These are phyloP conservation scores for Eulemur macaco DNA, from an alignment of 2,113 vertebrate species.

Conservation along the genomic window DNA sequence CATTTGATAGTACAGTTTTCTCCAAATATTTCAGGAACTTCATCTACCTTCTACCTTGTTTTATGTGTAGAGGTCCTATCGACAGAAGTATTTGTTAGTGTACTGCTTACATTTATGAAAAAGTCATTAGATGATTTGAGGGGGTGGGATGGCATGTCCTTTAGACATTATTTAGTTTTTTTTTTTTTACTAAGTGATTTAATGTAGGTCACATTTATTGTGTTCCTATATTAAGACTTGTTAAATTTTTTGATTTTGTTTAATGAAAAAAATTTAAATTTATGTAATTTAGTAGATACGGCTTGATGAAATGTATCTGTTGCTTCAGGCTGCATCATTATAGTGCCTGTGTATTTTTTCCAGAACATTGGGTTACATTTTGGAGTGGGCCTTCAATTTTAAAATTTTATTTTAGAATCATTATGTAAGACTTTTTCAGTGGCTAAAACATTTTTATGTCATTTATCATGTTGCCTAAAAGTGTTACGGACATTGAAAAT, in stretches of 20 bases:
- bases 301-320: neutral
- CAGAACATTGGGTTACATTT: neutral
- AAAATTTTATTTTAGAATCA: neutral
- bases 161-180: neutral
- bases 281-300: neutral
- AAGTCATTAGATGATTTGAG: neutral
- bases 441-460: fast-evolving
- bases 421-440: neutral
- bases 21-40: neutral
- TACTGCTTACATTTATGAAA: neutral
- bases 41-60: neutral
- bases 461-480: fast-evolving
- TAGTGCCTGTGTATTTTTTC: neutral
- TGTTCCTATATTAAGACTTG: neutral
- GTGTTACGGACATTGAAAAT: neutral
- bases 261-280: neutral
- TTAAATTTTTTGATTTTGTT: no score
- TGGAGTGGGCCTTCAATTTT: neutral
- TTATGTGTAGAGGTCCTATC: neutral
- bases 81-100: neutral
- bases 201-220: neutral
- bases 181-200: neutral
- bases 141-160: no score
- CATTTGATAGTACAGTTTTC: neutral
- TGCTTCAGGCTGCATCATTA: neutral